These are phyloP conservation scores for Callocephalon fimbriatum DNA, from an alignment of 2,113 vertebrate genomes.

Conservation along the genomic window DNA sequence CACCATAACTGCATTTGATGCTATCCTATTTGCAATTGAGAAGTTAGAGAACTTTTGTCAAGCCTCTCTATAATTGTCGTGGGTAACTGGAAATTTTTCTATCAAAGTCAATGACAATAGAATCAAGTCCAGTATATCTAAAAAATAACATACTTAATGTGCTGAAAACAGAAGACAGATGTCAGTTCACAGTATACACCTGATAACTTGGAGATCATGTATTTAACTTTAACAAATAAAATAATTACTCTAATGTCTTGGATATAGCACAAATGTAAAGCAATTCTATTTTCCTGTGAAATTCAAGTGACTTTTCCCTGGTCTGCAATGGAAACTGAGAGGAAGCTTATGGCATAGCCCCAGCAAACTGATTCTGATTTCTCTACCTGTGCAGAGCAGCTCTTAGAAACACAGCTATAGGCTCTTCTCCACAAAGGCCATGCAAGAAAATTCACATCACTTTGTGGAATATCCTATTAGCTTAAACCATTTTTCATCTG, in stretches of 20 bases:
- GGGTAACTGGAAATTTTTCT: neutral
- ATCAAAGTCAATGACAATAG: neutral
- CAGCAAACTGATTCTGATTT: neutral
- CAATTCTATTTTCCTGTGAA: neutral
- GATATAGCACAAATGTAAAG: neutral
- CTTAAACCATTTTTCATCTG: neutral
- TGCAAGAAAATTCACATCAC: neutral
- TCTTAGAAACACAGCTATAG: neutral
- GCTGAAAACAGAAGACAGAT: neutral
- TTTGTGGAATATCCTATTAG: neutral
- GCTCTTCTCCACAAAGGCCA: neutral
- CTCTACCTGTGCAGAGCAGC: neutral
- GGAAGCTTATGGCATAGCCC: rapidly evolving
- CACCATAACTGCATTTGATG: neutral
- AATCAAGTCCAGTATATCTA: neutral
- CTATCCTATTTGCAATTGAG: neutral
- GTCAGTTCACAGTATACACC: neutral
- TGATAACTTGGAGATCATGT: neutral
- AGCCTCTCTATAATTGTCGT: neutral
- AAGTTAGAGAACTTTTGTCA: neutral
- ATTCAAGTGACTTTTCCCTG: neutral
- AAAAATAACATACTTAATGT: neutral
- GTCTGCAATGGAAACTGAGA: neutral
- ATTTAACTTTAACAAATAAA: neutral
- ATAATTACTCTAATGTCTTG: rapidly evolving